Evolutionary conservation across 2,797 vertebrate species (phyloP), one percentile per base, ranked within the genome.

Genomic region (Manis crassicaudata): DNA sequence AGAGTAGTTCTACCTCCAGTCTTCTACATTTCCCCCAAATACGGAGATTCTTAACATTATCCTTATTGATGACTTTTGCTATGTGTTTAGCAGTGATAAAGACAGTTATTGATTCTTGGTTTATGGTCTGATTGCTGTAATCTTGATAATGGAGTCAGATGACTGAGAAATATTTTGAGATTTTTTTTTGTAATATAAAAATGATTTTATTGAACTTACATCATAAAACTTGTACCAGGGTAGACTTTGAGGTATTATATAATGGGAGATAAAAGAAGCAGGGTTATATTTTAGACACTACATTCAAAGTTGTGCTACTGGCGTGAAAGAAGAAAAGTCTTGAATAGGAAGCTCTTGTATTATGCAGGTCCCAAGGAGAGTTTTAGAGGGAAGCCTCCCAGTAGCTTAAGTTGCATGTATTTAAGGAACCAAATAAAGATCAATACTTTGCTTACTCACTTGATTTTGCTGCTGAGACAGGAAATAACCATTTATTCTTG

Each of bases 361-460:
- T 63, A 8, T 68, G 27, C 52, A 27, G 32, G 80, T 80, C 32
- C 56, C 60, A 68, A 37, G 21, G 56, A 95, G 58, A 58, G 37
- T 90, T 90, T 89, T 63, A 46, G 58, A 88, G 32, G 46, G 70
- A 89, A 46, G n/a, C 18, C 32, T 67, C 6, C 9, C 40, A 37
- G 25, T 84, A 90, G 29, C 16, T n/a, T 77, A 67, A 81, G 50
- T 68, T 84, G 63, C 63, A 56, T 65, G n/a, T 52, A 60, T 60
- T 91, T 84, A 92, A 88, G 82, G 77, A 96, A 27, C 20, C n/a
- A 92, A 63, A 23, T 54, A 52, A 90, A 6, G 60, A 83, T 94
- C 65, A 37, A 77, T 85, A 88, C 7, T 92, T 95, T 84, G 76
- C 77, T 93, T 90, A 58, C n/a, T 89, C 88, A 35, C 16, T 94